Evolutionary conservation across 1,140 invertebrate species (phyloP).

Genomic region (Saccostrea cuccullata): DNA sequence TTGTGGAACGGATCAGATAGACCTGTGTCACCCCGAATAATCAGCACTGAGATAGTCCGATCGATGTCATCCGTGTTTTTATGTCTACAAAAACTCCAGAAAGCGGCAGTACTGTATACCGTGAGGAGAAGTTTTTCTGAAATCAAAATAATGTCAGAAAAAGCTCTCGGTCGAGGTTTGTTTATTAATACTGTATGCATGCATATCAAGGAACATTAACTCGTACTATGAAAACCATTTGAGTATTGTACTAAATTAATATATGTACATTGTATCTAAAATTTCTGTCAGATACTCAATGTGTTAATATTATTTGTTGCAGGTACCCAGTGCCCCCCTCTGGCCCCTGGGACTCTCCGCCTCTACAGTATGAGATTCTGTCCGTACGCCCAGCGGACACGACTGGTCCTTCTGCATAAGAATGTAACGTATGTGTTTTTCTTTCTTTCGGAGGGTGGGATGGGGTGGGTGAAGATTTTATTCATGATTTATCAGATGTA

Average conservation of each 20-base stretch:
- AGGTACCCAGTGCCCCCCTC: constrained; percentile 84
- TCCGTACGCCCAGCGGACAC: constrained; percentile 90
- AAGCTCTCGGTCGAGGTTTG: constrained; percentile 1
- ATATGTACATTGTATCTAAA: too few species aligned
- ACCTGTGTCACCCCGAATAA: neutral
- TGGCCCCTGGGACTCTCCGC: constrained; percentile 84
- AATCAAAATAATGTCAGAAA: constrained; percentile 25
- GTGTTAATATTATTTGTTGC: constrained; percentile 7
- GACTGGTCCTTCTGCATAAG: constrained; percentile 90
- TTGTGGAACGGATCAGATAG: neutral
- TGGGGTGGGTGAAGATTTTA: too few species aligned
- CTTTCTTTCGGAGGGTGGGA: too few species aligned
- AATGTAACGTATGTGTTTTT: constrained; percentile 83
- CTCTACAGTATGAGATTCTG: constrained; percentile 94
- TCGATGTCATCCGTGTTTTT: neutral
- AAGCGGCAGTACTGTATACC: neutral
- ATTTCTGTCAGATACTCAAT: too few species aligned
- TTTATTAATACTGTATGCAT: neutral
- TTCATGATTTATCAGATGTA: too few species aligned
- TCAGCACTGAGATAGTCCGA: neutral
- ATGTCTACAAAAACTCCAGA: neutral
- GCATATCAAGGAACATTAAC: neutral
- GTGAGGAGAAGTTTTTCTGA: neutral
- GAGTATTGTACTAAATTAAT: too few species aligned
- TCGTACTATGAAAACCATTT: neutral